Evolutionary conservation across 2,113 vertebrate genomes (phyloP).

Genomic region (Okapia johnstoni): DNA sequence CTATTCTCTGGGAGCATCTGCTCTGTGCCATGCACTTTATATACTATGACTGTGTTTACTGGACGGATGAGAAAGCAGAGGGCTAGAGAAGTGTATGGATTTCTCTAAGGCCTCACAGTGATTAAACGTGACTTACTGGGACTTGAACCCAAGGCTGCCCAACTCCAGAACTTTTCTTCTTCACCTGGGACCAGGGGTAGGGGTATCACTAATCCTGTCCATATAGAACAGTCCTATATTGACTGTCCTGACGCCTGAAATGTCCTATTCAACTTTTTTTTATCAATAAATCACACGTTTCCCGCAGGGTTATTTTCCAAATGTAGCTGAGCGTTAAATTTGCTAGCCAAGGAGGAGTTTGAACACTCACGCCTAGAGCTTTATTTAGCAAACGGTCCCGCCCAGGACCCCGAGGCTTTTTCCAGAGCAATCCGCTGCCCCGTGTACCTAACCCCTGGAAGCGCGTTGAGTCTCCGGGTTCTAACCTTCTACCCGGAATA

Average conservation of each 20-base stretch:
- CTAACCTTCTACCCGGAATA: neutral
- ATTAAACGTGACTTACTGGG: neutral
- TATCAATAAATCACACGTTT: neutral
- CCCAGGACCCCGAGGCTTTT: neutral
- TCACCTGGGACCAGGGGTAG: neutral
- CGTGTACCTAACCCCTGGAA: neutral
- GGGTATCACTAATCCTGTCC: neutral
- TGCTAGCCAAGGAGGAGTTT: neutral
- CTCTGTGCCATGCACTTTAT: neutral
- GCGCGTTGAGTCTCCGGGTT: rapidly evolving
- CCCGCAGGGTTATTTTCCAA: neutral
- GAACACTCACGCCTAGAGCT: neutral
- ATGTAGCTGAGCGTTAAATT: neutral
- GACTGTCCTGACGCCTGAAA: neutral
- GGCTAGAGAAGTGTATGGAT: neutral
- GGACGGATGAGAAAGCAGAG: neutral
- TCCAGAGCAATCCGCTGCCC: neutral
- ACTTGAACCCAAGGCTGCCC: neutral
- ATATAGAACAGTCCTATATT: neutral
- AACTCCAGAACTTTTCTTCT: neutral
- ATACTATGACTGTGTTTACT: neutral
- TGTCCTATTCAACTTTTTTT: neutral
- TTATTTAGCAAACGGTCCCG: neutral
- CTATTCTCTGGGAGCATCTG: neutral
- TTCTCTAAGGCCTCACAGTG: neutral